Evolutionary conservation across 2,113 vertebrate genomes (phyloP).

Genomic region (Dunckerocampus dactyliophorus): DNA sequence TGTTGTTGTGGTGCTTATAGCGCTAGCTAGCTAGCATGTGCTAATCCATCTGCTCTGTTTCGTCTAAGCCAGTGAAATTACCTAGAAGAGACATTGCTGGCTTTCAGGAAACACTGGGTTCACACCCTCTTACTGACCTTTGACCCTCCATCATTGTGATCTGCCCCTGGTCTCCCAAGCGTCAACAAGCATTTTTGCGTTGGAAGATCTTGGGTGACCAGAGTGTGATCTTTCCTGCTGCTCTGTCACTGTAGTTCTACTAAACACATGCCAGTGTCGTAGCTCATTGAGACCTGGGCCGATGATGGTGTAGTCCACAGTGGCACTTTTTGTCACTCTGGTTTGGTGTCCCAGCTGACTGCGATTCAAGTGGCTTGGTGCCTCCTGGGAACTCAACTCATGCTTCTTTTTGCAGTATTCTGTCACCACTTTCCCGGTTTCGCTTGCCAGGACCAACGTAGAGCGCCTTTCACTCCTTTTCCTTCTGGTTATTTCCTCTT

Average conservation of each 20-base stretch:
- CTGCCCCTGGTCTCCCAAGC: slow-evolving; percentile 9
- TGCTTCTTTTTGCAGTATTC: neutral
- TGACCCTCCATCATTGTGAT: slow-evolving; percentile 1
- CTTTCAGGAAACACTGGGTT: slow-evolving; percentile 13
- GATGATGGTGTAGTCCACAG: no score
- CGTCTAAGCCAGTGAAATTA: slow-evolving; percentile 12
- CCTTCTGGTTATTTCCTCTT: neutral
- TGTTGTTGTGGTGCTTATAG: slow-evolving; percentile 11
- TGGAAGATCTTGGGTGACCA: neutral
- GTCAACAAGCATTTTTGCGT: neutral
- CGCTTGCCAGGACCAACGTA: neutral
- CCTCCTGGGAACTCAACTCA: neutral
- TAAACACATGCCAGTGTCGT: no score
- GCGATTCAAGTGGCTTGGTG: neutral
- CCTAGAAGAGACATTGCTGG: slow-evolving; percentile 14
- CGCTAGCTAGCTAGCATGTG: slow-evolving; percentile 12
- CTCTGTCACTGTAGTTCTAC: slow-evolving; percentile 6
- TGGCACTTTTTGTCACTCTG: no score
- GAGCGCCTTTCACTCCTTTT: neutral
- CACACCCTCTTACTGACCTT: neutral
- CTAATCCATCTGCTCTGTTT: slow-evolving; percentile 3
- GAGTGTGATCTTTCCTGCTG: slow-evolving; percentile 52
- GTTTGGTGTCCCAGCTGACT: neutral
- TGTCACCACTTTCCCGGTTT: neutral
- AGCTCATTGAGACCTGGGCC: slow-evolving; percentile 20